Evolutionary conservation across 2,113 vertebrate genomes (phyloP), one percentile per base, ranked within the genome.

Genomic region (Sardina pilchardus): DNA sequence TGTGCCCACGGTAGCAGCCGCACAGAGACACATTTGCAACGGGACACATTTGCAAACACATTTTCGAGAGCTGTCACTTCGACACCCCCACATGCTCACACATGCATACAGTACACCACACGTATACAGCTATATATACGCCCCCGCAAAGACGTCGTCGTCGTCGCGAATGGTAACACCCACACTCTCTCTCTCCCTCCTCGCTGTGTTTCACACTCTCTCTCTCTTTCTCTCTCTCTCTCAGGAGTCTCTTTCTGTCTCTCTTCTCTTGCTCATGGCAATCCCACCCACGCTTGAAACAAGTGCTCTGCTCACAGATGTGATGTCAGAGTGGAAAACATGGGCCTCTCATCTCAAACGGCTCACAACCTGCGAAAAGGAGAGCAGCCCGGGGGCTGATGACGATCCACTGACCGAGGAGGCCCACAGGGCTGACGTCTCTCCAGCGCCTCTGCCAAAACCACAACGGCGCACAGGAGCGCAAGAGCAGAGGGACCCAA

Each of bases 321-420:
- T 87, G 19, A 93, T 89, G 89, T 94, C 92, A 94, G 89, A 48
- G 50, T 90, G 92, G 93, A 93, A 95, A 94, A 92, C 82, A 89
- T 59, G 81, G 89, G 30, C 26, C 30, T 78, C 26, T 17, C 44
- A 84, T 53, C 17, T 78, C 71, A 78, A 34, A 78, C 16, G 12
- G 67, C 26, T 19, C 82, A 53, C 48, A 44, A 86, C 75, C 47
- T 78, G 34, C 82, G 10, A 83, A n/a, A 85, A 42, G 53, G 45
- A 59, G 17, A 87, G 80, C 71, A 78, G 71, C 14, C 87, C 84
- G 88, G 90, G 87, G 89, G 89, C 89, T 85, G 81, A 84, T 83
- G 85, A 87, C 84, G 81, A 85, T 50, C 84, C 56, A 83, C 59
- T 36, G 53, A 84, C 63, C 16, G 43, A 81, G 63, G 86, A 59